Evolutionary conservation across 2,113 vertebrate species (phyloP).

Genomic region (Thryonomys swinderianus): DNA sequence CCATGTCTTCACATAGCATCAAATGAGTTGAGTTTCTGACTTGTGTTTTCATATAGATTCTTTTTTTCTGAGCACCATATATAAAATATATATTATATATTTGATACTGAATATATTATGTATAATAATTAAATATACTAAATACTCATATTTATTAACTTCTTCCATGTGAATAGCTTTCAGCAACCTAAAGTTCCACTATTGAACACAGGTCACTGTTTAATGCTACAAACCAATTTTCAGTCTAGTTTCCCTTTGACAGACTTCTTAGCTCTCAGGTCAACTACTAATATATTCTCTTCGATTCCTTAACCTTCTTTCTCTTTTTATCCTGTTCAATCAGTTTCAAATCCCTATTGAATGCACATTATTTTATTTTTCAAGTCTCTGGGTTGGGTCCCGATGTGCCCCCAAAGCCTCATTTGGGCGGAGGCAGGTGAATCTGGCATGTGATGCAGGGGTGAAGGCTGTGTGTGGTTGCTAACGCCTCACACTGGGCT

Average conservation of each 20-base stretch:
- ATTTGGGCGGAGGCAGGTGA: too few species aligned
- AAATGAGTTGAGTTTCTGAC: background rate
- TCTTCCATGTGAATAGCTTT: background rate
- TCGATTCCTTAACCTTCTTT: background rate
- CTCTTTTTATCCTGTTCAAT: background rate
- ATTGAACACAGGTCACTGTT: background rate
- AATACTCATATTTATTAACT: background rate
- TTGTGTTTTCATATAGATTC: background rate
- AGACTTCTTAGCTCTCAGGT: background rate
- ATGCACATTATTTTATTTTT: background rate
- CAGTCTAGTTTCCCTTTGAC: background rate
- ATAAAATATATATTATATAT: too few species aligned
- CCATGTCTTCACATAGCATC: background rate
- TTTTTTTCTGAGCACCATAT: background rate
- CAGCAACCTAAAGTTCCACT: background rate
- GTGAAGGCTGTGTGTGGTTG: too few species aligned
- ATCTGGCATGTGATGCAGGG: too few species aligned
- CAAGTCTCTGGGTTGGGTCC: background rate
- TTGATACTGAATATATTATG: too few species aligned
- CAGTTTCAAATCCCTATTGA: slow-evolving; percentile 9
- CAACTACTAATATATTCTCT: background rate
- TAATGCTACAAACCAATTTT: background rate
- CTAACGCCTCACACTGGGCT: too few species aligned
- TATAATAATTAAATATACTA: too few species aligned
- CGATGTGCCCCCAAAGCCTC: too few species aligned